Evolutionary conservation across 2,113 vertebrate genomes (phyloP).

Genomic region (Heliornis fulica): DNA sequence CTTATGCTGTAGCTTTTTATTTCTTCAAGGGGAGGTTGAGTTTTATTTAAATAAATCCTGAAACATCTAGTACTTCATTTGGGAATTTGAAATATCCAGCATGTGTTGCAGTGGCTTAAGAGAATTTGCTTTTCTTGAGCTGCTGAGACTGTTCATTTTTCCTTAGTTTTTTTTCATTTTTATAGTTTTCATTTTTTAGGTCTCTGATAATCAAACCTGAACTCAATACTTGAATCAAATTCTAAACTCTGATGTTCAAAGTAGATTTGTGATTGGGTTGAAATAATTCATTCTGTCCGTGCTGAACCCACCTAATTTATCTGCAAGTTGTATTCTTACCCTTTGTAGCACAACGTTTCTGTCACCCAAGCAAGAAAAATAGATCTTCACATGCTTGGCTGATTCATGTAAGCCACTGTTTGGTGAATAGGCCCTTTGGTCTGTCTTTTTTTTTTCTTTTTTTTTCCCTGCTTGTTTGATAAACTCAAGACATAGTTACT

Average conservation of each 20-base stretch:
- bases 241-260: conserved; percentile 13
- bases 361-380: conserved; percentile 57
- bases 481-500: conserved; percentile 63
- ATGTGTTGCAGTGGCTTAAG: background rate
- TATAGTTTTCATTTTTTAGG: background rate
- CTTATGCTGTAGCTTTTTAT: background rate
- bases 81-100: background rate
- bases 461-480: conserved; percentile 47
- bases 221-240: conserved; percentile 17
- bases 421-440: conserved; percentile 59
- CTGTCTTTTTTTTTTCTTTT: background rate
- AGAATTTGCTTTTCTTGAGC: background rate
- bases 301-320: background rate
- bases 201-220: background rate
- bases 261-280: background rate
- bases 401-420: conserved; percentile 4
- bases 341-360: conserved; percentile 50
- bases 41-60: background rate
- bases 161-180: background rate
- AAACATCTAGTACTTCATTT: conserved; percentile 9
- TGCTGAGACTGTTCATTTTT: background rate
- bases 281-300: conserved; percentile 18
- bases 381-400: conserved; percentile 45
- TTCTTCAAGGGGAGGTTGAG: background rate
- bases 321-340: background rate